Base-by-base conservation (phyloP, 2,888 invertebrate genomes). In the Lamellibrachia columna region DNA sequence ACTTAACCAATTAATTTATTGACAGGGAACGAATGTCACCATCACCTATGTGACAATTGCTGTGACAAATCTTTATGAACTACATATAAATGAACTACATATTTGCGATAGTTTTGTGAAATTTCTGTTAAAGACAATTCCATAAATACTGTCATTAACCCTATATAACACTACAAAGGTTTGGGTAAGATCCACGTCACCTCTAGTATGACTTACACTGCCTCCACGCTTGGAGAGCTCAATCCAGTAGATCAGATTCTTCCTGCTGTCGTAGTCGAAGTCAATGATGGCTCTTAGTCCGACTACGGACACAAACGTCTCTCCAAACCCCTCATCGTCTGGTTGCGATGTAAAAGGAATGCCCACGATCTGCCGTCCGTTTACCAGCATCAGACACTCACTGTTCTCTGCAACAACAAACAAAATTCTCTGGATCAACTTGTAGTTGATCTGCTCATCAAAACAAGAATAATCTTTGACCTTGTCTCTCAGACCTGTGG, bases 241-340 rank as follows among this genome's bases (percentile, higher is more conserved):
- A 15, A 95, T 93, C 93, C 95, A 99, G 97, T 98, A 99, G 9
- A 99, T 97, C 92, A 97, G 97, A 95, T 98, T 98, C 0, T 98
- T 98, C 95, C 98, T 98, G 40, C 98, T 97, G 96, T 99, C 99
- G 96, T 98, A 99, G 96, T 99, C 99, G 93, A 99, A 97, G 94
- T 98, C 98, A 3, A 75, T 75, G 75, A 75, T 75, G 75, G 53
- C 52, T n/a, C 98, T 90, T 9, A 92, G 95, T 7, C 96, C 96
- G 11, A 96, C 95, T 28, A 97, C 94, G 2, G 97, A 96, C 0
- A 96, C 95, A 93, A 96, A 95, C 15, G 93, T 40, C 22, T 52
- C 90, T 52, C 90, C 58, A 28, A 93, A n/a, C 7, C 91, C 75
- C 60, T 91, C 92, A 3, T 53, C 55, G 0, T 91, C 91, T 52